These are phyloP conservation scores for Sparidentex hasta DNA, from an alignment of 2,797 vertebrate species.

Conservation along the genomic window DNA sequence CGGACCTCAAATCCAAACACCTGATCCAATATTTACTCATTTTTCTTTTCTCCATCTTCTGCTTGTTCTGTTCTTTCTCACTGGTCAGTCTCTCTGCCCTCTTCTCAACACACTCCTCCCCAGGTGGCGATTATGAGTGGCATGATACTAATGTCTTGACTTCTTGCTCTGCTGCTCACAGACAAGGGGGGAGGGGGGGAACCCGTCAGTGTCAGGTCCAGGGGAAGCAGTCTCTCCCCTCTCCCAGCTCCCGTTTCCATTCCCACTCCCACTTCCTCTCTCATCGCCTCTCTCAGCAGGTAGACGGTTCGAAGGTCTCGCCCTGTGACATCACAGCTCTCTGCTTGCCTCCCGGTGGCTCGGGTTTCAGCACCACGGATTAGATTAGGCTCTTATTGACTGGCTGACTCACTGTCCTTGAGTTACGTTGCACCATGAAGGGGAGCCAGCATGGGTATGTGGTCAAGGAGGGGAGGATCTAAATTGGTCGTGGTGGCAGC, in stretches of 20 bases:
- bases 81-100: constrained; percentile 11
- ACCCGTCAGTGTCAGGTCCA: neutral
- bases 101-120: constrained; percentile 23
- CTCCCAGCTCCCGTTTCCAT: constrained; percentile 2
- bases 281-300: constrained; percentile 56
- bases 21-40: constrained; percentile 2
- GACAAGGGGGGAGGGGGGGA: no score
- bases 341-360: constrained; percentile 52
- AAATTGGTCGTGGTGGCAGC: constrained; percentile 44
- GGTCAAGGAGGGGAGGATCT: constrained; percentile 60
- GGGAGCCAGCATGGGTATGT: constrained; percentile 47
- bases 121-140: constrained; percentile 49
- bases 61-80: neutral
- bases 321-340: constrained; percentile 62
- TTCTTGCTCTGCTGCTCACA: constrained; percentile 48
- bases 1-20: neutral
- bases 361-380: constrained; percentile 67
- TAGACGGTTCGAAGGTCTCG: constrained; percentile 42
- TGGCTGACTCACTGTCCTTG: constrained; percentile 74
- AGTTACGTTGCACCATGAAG: constrained; percentile 59
- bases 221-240: constrained; percentile 22
- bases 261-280: neutral
- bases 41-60: neutral
- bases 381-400: constrained; percentile 66
- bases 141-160: constrained; percentile 46